Evolutionary conservation across 2,797 vertebrate species (phyloP), one percentile per base, ranked within the genome.

Genomic region (Coreius guichenoti): DNA sequence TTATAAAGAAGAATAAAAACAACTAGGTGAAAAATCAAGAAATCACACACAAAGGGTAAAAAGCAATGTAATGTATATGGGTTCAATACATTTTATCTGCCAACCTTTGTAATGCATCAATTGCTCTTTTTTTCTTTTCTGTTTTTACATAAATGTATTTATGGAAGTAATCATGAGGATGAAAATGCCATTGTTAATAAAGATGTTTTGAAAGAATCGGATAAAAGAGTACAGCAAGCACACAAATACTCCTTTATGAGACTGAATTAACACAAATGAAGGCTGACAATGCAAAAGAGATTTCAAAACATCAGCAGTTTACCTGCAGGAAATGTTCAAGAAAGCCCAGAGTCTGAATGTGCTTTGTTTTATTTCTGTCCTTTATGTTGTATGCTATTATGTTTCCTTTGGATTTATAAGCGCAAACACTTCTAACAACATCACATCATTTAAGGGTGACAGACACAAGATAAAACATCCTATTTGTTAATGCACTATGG

Each of bases 141-240:
- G 36, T 31, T 69, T 69, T 74, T 69, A 69, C 56, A 80, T 82
- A 61, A 86, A 86, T 69, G 39, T 61, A 79, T 82, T 79, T 70
- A 56, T 45, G 23, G 14, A 45, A 72, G 16, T 43, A 33, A 39
- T 47, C 65, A 26, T 54, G 29, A 63, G 36, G 26, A 63, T 76
- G 61, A 84, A 47, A 21, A 49, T 80, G 13, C 6, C 12, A 16
- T 19, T 75, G 61, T 83, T 85, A 74, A 79, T 51, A 80, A 79
- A 17, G 0, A 65, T 65, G 14, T 16, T 29, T 29, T 29, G 13
- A 16, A 63, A 6, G 13, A 63, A 8, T 17, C 3, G 4, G 19
- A 8, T 8, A 29, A 29, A 63, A 31, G 19, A 54, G 19, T 54
- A 63, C 61, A 29, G 26, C 26, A 31, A 65, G 61, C 29, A 31